phyloP scores from a whole-genome alignment of 2,888 invertebrate species.

The Leptopilina drosophilae region DNA sequence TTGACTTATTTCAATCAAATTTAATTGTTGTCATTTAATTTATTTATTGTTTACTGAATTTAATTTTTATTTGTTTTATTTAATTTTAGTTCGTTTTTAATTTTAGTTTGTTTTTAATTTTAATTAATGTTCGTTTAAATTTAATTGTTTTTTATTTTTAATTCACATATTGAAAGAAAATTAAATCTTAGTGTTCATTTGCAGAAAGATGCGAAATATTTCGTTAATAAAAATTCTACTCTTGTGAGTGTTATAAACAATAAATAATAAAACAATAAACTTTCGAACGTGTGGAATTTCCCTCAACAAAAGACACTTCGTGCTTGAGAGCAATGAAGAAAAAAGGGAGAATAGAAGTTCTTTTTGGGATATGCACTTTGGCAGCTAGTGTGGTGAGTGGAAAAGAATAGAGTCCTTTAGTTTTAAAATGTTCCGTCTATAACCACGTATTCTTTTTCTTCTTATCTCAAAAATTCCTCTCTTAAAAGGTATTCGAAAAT shows the following conservation, averaged over 20 bases:
- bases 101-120: too few relatives aligned
- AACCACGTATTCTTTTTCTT: not conserved
- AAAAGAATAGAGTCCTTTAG: not conserved
- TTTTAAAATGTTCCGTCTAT: not conserved
- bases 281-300: slow-evolving; percentile 23
- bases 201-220: not conserved
- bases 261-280: not conserved
- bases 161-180: too few relatives aligned
- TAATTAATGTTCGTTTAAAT: too few relatives aligned
- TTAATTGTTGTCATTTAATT: too few relatives aligned
- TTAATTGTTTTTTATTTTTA: too few relatives aligned
- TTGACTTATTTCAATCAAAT: too few relatives aligned
- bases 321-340: slow-evolving; percentile 32
- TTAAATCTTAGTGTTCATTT: not conserved
- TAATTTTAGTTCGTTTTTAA: too few relatives aligned
- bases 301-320: slow-evolving; percentile 17
- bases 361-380: slow-evolving; percentile 31
- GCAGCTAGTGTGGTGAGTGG: slow-evolving; percentile 5
- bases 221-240: slow-evolving; percentile 21
- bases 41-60: too few relatives aligned
- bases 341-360: slow-evolving; percentile 32
- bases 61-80: too few relatives aligned
- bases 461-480: not conserved
- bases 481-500: not conserved
- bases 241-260: not conserved